Base-by-base conservation (phyloP, 2,888 invertebrate genomes). In the Conomelus anceps region DNA sequence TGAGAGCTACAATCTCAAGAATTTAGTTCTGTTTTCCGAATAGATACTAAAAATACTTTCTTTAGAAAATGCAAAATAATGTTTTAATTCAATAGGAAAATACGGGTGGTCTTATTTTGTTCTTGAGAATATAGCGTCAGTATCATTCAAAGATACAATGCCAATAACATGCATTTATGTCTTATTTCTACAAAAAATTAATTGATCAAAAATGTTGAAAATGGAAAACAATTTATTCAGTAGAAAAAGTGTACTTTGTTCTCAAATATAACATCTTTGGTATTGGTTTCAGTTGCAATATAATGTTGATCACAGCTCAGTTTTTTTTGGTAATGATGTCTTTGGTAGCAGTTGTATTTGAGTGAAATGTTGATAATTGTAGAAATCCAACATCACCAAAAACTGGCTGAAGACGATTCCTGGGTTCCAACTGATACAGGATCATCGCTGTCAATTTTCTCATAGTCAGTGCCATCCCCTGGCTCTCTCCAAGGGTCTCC, bases 301-400 rank as follows among this genome's bases (percentile, higher is more conserved):
- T n/a, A 6, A 63, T 63, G 63, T 63, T n/a, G 63, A 63, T 63
- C 63, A 63, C 63, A 63, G 63, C n/a, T n/a, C 63, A 63, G 11
- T 26, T 7, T 20, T 63, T 63, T 63, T 63, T 63, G 26, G 63
- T 63, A 63, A n/a, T 63, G 63, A n/a, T 63, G 3, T 63, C 34
- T 34, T 34, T 34, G 34, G 34, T 34, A 4, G 34, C 34, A 9
- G 34, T 34, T 34, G 34, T 1, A 34, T 34, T 34, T 34, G 13
- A 1, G 34, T 17, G 13, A 34, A 34, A 9, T 17, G 11, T n/a
- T n/a, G n/a, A n/a, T n/a, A n/a, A n/a, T n/a, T n/a, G n/a, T n/a
- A n/a, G n/a, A n/a, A n/a, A n/a, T n/a, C n/a, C n/a, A n/a, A n/a
- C 41, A 85, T 85, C 85, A 85, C 85, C 85, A 85, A 24, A 85